Evolutionary conservation across 2,797 vertebrate species (phyloP).

Genomic region (Sebastes umbrosus): DNA sequence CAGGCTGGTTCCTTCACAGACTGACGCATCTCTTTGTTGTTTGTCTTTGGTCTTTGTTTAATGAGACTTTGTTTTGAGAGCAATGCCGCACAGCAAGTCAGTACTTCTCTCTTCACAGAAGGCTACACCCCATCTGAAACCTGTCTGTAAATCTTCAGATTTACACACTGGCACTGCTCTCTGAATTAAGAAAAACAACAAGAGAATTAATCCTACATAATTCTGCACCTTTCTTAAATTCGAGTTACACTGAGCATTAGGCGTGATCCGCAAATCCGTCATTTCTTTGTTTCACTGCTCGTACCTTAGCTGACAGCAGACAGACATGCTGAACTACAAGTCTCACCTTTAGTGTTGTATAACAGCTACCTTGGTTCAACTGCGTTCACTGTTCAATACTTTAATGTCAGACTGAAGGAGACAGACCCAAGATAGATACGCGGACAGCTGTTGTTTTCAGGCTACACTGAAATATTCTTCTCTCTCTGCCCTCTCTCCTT

Average conservation of each 20-base stretch:
- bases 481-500: background rate
- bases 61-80: slow-evolving; percentile 50
- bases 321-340: background rate
- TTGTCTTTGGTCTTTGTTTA: slow-evolving; percentile 50
- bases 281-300: background rate
- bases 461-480: slow-evolving; percentile 6
- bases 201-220: background rate
- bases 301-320: background rate
- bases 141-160: slow-evolving; percentile 22
- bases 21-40: slow-evolving; percentile 35
- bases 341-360: background rate
- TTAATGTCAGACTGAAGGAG: slow-evolving; percentile 32
- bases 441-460: slow-evolving; percentile 27
- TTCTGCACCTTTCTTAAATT: background rate
- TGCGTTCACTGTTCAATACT: slow-evolving; percentile 4
- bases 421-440: slow-evolving; percentile 9
- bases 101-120: slow-evolving; percentile 20
- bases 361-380: background rate
- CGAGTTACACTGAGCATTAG: background rate
- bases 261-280: background rate
- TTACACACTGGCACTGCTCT: background rate
- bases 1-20: slow-evolving; percentile 20
- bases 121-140: slow-evolving; percentile 14
- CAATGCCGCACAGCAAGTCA: slow-evolving; percentile 16
- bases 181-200: background rate